Base-by-base conservation (phyloP, 2,888 invertebrate species). In the Creontiades dilutus region DNA sequence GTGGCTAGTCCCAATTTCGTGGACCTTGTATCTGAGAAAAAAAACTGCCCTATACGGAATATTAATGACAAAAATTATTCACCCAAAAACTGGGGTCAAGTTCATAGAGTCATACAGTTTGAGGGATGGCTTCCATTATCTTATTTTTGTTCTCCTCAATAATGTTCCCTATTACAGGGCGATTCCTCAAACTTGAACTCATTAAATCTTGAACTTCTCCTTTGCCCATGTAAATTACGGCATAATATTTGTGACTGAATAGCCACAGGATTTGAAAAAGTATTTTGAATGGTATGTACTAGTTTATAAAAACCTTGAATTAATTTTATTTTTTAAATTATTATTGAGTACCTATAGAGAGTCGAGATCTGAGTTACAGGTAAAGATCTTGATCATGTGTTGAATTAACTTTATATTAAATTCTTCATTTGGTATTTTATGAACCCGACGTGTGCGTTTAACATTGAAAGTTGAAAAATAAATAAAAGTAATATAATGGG, bases 151-250 rank as follows among this genome's bases (percentile, higher is more conserved):
- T 57, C 19, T 19, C 19, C 27, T 19, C 19, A 11, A 68, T 19
- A 11, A 11, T 19, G 16, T n/a, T 68, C 19, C 23, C 23, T 13
- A 68, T 68, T 68, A 13, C 68, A 68, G 68, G 68, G 68, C 68
- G 68, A 68, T 68, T 68, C 68, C 68, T 68, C 68, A 68, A 68
- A 68, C 68, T 68, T 68, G 68, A 23, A 23, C 68, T 68, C 68
- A 68, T 68, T 68, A 68, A 68, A 68, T 68, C 68, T 68, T 68
- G 68, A 68, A 68, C 68, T 68, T 68, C 68, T 68, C 23, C 68
- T 68, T 68, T 68, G 68, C 19, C 23, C 68, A 12, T 68, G 68
- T 68, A 68, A 68, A 23, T 68, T 68, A 23, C n/a, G 12, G 19
- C 23, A 19, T 7, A 7, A 19, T 23, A 68, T 68, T 12, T 68